Conservation (phyloP, 2,797 vertebrate genomes). For the Semaprochilodus insignis region DNA sequence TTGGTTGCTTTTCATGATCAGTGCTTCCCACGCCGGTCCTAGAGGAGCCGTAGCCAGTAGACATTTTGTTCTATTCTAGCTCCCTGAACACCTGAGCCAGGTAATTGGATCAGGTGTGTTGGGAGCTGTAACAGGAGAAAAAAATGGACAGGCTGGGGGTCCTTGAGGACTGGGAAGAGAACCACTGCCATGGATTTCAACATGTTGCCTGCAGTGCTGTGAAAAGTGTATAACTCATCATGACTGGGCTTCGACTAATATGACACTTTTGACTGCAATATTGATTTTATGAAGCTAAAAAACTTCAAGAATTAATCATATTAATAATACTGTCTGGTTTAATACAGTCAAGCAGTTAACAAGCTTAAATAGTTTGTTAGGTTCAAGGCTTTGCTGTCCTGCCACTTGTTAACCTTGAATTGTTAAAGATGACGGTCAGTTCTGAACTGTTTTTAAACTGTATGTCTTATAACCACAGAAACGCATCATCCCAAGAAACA, state of each 20-base stretch:
- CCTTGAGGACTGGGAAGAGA: neutral
- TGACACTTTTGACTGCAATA: too few species aligned
- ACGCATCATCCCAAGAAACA: neutral
- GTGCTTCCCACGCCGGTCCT: neutral
- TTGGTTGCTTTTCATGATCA: neutral
- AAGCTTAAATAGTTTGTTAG: too few species aligned
- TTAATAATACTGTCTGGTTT: too few species aligned
- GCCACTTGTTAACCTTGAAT: too few species aligned
- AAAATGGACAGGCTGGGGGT: conserved; percentile 3
- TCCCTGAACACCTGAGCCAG: conserved; percentile 17
- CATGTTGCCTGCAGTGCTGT: too few species aligned
- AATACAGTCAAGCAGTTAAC: too few species aligned
- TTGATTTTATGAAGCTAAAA: too few species aligned
- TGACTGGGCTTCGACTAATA: neutral
- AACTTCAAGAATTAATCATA: too few species aligned
- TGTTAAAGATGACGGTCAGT: neutral
- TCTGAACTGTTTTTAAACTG: neutral
- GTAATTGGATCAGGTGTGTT: conserved; percentile 18
- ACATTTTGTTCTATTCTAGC: neutral
- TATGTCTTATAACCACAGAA: neutral
- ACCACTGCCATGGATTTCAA: neutral
- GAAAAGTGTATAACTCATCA: neutral
- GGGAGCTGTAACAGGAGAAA: conserved; percentile 6
- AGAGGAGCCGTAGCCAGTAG: neutral
- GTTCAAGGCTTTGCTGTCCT: too few species aligned